phyloP scores from a whole-genome alignment of 1,140 invertebrate species.

The Drosophila serrata region DNA sequence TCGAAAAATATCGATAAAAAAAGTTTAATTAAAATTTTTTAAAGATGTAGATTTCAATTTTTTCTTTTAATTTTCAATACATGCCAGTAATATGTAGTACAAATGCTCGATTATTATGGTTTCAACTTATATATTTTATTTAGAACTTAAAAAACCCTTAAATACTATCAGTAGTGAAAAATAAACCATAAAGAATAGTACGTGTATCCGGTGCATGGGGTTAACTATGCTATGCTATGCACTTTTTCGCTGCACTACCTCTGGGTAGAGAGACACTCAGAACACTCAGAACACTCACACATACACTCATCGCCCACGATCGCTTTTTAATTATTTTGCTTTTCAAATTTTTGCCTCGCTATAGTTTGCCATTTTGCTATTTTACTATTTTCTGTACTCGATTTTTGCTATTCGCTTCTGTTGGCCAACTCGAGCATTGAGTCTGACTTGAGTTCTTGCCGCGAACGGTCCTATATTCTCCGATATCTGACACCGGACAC shows the following conservation, averaged over 20 bases:
- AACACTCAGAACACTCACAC: conserved; percentile 6
- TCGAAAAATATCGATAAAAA: too few species aligned
- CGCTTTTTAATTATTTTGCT: conserved; percentile 23
- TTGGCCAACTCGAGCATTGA: conserved; percentile 78
- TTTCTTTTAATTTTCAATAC: too few species aligned
- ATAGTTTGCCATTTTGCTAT: conserved; percentile 17
- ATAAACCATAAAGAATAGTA: neutral
- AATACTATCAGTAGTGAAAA: neutral
- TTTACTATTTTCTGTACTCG: conserved; percentile 17
- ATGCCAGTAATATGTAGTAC: too few species aligned
- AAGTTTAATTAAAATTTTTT: too few species aligned
- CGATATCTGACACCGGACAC: conserved; percentile 1
- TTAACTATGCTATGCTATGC: conserved; percentile 2
- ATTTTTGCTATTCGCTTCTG: conserved; percentile 45
- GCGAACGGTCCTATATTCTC: conserved; percentile 54
- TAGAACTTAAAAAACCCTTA: neutral
- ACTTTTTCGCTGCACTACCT: conserved; percentile 3
- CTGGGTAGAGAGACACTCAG: neutral
- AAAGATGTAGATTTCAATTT: too few species aligned
- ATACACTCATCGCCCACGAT: conserved; percentile 15
- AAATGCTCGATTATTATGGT: too few species aligned
- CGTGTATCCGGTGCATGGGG: neutral
- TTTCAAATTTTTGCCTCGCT: conserved; percentile 22
- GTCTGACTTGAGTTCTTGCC: conserved; percentile 80
- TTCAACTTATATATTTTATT: neutral